phyloP scores from a whole-genome alignment of 2,797 vertebrate genomes.

The Tangara arthus region DNA sequence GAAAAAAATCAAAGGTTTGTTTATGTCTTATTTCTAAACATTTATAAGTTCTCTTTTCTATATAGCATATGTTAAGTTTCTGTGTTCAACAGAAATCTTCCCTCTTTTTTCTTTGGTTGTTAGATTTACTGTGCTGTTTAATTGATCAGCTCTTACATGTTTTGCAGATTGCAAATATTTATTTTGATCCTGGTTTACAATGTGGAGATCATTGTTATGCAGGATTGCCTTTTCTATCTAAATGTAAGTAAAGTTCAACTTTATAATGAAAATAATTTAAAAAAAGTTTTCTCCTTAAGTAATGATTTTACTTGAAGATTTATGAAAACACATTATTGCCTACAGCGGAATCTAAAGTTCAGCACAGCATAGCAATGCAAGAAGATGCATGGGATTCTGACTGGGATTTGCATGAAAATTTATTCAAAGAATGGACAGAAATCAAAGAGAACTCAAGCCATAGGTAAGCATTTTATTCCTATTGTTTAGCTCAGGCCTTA shows the following conservation, averaged over 20 bases:
- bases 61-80: neutral
- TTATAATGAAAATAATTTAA: neutral
- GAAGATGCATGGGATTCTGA: conserved; percentile 94
- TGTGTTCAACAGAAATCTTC: neutral
- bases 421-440: conserved; percentile 89
- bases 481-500: neutral
- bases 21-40: neutral
- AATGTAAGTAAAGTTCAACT: conserved; percentile 83
- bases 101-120: neutral
- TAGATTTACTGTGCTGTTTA: neutral
- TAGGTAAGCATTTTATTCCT: conserved; percentile 75
- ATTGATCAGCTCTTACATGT: conserved; percentile 25
- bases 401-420: conserved; percentile 90
- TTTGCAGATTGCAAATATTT: conserved; percentile 97
- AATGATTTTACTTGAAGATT: neutral
- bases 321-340: neutral
- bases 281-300: neutral
- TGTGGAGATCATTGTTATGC: conserved; percentile 96
- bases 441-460: conserved; percentile 85
- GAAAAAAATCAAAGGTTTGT: conserved; percentile 90
- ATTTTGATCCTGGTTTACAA: conserved; percentile 94
- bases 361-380: conserved; percentile 85
- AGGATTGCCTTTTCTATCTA: conserved; percentile 92
- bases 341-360: conserved; percentile 86
- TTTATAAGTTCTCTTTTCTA: neutral